Evolutionary conservation across 2,888 invertebrate species (phyloP).

Genomic region (Hirtodrosophila cameraria): DNA sequence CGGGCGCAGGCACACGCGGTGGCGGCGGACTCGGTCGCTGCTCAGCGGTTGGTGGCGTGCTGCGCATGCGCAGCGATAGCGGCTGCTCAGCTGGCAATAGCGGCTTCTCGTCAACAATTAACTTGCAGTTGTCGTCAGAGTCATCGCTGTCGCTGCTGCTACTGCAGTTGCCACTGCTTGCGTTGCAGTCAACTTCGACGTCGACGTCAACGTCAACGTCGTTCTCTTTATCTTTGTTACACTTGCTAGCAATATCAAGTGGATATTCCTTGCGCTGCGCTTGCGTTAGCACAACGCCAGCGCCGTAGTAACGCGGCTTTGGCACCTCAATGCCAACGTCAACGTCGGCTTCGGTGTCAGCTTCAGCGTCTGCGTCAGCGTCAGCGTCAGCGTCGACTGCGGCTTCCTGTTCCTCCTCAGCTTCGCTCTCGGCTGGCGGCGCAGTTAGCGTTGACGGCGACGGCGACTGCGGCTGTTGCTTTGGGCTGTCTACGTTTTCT

Average conservation of each 20-base stretch:
- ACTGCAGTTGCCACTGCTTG: slow-evolving; percentile 13
- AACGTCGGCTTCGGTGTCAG: slow-evolving; percentile 57
- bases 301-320: slow-evolving; percentile 89
- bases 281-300: slow-evolving; percentile 92
- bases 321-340: slow-evolving; percentile 69
- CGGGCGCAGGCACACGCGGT: slow-evolving; percentile 88
- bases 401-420: slow-evolving; percentile 19
- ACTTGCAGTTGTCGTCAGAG: slow-evolving; percentile 86
- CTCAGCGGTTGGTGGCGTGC: slow-evolving; percentile 85
- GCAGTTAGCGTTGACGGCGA: slow-evolving; percentile 37
- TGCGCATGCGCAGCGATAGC: slow-evolving; percentile 86
- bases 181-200: slow-evolving; percentile 1
- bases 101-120: slow-evolving; percentile 88
- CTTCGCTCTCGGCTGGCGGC: slow-evolving; percentile 16
- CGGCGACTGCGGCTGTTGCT: slow-evolving; percentile 30
- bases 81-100: slow-evolving; percentile 87
- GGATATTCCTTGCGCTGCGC: slow-evolving; percentile 93
- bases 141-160: slow-evolving; percentile 44
- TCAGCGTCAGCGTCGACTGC: slow-evolving; percentile 51
- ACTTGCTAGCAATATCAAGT: slow-evolving; percentile 63
- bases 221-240: slow-evolving; percentile 18
- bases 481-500: slow-evolving; percentile 48
- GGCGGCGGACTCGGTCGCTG: slow-evolving; percentile 86
- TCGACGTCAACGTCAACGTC: slow-evolving; percentile 20
- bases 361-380: slow-evolving; percentile 63